phyloP scores from a whole-genome alignment of 2,113 vertebrate genomes.

The Pimephales promelas region DNA sequence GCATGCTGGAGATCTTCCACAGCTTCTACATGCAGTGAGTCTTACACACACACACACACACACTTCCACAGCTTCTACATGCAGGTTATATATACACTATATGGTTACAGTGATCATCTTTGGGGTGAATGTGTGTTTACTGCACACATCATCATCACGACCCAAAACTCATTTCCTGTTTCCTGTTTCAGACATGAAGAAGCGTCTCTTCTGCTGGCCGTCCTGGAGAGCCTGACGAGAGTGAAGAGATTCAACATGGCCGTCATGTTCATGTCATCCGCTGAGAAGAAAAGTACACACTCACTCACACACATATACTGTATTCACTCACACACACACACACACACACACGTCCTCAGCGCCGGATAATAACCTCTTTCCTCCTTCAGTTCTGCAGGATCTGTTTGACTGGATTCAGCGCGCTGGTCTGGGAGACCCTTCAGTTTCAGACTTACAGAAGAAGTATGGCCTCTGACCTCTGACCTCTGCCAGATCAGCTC shows the following conservation, averaged over 20 bases:
- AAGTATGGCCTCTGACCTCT: slow-evolving; percentile 83
- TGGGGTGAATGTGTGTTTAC: background rate
- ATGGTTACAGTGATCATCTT: background rate
- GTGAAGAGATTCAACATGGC: slow-evolving; percentile 92
- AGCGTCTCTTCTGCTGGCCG: slow-evolving; percentile 78
- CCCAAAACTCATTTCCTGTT: background rate
- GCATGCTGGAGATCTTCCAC: slow-evolving; percentile 85
- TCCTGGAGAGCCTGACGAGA: slow-evolving; percentile 83
- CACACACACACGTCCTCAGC: background rate
- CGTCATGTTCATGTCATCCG: slow-evolving; percentile 91
- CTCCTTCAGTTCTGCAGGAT: slow-evolving; percentile 77
- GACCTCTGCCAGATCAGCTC: slow-evolving; percentile 51
- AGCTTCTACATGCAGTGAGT: slow-evolving; percentile 87
- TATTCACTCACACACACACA: too few species aligned
- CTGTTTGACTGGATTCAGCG: slow-evolving; percentile 84
- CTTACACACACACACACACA: too few species aligned
- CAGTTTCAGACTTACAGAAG: slow-evolving; percentile 79
- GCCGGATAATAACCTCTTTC: background rate
- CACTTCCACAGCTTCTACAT: too few species aligned
- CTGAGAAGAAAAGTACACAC: slow-evolving; percentile 85
- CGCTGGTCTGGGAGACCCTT: slow-evolving; percentile 72
- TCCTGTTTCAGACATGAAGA: slow-evolving; percentile 80
- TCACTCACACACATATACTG: too few species aligned
- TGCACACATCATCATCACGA: too few species aligned
- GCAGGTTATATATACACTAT: too few species aligned